Base-by-base conservation (phyloP, 1,140 invertebrate species). In the Hycleus cichorii region DNA sequence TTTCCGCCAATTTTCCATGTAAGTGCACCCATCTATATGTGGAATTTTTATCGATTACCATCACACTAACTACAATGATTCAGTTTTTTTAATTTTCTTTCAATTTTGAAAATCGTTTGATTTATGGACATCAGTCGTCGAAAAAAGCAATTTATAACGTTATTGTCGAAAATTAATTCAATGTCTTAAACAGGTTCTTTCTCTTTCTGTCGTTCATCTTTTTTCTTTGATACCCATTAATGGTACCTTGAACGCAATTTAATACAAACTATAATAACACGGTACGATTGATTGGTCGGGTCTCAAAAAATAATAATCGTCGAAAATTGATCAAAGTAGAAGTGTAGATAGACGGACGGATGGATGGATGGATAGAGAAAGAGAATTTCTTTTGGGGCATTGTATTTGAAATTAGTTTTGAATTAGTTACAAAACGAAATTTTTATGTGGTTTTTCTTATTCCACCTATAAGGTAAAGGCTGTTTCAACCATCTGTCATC, bases 261-360 rank as follows among this genome's bases (percentile, higher is more conserved):
- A 62, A 63, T 67, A 64, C 64, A 32, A 32, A 53, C 60, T 58
- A 57, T 67, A 67, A 67, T 67, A 67, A 67, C 56, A 67, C 59
- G 63, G 60, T 65, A 58, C 63, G 56, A 67, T 67, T 67, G 65
- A 67, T 67, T 67, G 65, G 63, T 54, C 59, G 59, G 58, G 54
- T 59, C 58, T 65, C 65, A 63, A 67, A 67, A 32, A 64, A 64
- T 64, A 64, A 67, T 67, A 67, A 67, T 67, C 65, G 60, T 40
- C 46, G 49, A 46, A 65, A 67, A 64, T 65, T 59, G 64, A 62
- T 65, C 60, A 58, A 32, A 32, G 32, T 7, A 32, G 32, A 32
- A 32, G 32, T 32, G 4, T 32, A 5, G 7, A 32, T 32, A 32
- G 4, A 32, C 32, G 32, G 4, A 32, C 3, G 32, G 32, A 5